Evolutionary conservation across 1,140 invertebrate species (phyloP), one percentile per base, ranked within the genome.

Genomic region (Acromyrmex heyeri): DNA sequence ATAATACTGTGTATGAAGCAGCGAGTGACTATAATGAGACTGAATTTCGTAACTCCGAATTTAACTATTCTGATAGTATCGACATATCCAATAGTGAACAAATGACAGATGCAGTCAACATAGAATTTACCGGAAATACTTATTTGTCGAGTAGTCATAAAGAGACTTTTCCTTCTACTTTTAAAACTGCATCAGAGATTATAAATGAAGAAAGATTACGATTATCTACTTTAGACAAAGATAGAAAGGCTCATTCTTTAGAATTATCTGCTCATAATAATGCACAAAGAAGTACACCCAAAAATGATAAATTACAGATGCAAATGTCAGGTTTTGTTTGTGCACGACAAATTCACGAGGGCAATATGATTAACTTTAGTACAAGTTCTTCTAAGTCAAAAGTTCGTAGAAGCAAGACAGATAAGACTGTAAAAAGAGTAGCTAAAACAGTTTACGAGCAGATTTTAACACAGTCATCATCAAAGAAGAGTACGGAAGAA

Each of bases 101-200:
- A 24, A n/a, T 50, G 24, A 21, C 6, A 38, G 16, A 75, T 34
- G 55, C 16, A 38, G 7, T 18, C 0, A 4, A 18, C 53, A 53
- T 21, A 18, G 27, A 59, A 62, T 61, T 65, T 81, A 65, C 18
- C 24, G 12, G n/a, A 55, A 61, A 86, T 27, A 14, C 53, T 57
- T 21, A 8, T 24, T 12, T 18, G 4, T 70, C 21, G 14, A 82
- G 8, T 16, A 53, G 62, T 69, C 44, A 16, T 53, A 85, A 73
- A 24, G 48, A 62, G 21, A 87, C 27, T 57, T 75, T 87, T 2
- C 53, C 76, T 62, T 81, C 83, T 50, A 73, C 77, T 53, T 94
- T 94, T 57, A 93, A 91, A 77, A 91, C 93, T 69, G 93, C 93
- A 27, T 88, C 91, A 76, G 88, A 94, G 82, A 83, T 93, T 48